These are phyloP conservation scores for Apistogramma diplotaenia DNA, from an alignment of 2,113 vertebrate species.

Conservation along the genomic window DNA sequence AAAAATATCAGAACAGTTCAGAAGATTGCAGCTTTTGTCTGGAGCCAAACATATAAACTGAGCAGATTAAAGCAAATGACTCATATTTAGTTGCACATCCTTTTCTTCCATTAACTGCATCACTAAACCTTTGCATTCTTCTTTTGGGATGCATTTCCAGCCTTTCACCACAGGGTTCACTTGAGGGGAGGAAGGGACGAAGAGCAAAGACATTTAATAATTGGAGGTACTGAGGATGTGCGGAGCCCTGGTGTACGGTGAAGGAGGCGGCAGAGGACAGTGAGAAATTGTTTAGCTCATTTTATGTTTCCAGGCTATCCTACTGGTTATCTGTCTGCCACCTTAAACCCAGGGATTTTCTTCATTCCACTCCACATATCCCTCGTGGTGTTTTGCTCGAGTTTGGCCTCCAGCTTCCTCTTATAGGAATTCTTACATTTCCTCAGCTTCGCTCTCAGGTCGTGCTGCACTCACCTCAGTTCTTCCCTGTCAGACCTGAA, in stretches of 20 bases:
- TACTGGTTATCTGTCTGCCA: neutral
- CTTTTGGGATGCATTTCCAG: no score
- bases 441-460: no score
- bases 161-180: neutral
- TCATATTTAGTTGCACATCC: no score
- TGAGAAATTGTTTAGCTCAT: neutral
- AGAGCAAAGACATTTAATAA: neutral
- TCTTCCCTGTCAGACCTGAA: no score
- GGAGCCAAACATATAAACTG: no score
- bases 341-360: neutral
- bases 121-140: no score
- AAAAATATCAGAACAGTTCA: no score
- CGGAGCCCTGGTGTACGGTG: neutral
- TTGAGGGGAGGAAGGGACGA: neutral
- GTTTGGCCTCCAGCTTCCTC: no score
- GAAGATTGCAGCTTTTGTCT: no score
- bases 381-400: neutral
- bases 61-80: no score
- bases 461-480: no score
- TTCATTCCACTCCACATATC: neutral
- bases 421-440: neutral
- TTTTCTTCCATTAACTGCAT: no score
- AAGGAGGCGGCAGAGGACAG: neutral
- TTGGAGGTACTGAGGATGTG: neutral
- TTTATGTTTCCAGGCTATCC: neutral